phyloP scores from a whole-genome alignment of 1,140 invertebrate genomes.

The Ectropis grisescens region DNA sequence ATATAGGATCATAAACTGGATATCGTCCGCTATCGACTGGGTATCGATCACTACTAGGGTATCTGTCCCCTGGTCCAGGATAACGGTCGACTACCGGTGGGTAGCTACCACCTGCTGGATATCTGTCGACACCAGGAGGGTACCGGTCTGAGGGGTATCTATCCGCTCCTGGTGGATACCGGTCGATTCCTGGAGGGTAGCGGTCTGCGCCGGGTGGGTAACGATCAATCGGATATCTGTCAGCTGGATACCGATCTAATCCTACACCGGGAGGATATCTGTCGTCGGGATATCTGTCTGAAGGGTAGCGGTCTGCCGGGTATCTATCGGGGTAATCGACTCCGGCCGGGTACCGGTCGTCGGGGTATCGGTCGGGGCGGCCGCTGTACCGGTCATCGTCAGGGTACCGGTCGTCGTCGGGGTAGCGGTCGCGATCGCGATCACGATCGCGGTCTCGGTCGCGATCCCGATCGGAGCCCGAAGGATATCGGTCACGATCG shows the following conservation, averaged over 20 bases:
- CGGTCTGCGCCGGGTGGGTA: conserved; percentile 16
- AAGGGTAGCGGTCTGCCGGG: conserved; percentile 21
- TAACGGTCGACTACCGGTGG: conserved; percentile 33
- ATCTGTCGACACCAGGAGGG: conserved; percentile 13
- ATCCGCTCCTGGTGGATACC: conserved; percentile 13
- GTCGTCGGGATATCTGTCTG: conserved; percentile 40
- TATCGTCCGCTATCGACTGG: conserved; percentile 14
- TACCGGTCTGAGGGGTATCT: conserved; percentile 24
- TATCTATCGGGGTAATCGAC: conserved; percentile 31
- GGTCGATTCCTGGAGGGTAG: conserved; percentile 15
- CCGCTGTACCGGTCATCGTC: conserved; percentile 50
- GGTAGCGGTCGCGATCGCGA: conserved; percentile 65
- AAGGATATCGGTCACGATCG: conserved; percentile 59
- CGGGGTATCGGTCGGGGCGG: conserved; percentile 62
- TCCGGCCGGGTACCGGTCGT: conserved; percentile 55
- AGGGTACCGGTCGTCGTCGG: conserved; percentile 47
- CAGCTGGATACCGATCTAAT: conserved; percentile 25
- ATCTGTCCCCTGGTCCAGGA: conserved; percentile 30
- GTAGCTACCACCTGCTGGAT: conserved; percentile 24
- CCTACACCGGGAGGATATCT: conserved; percentile 19
- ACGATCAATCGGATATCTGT: conserved; percentile 15
- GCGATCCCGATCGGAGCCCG: conserved; percentile 69
- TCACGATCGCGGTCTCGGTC: conserved; percentile 49
- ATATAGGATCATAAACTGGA: conserved; percentile 9
- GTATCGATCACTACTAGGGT: conserved; percentile 15